phyloP scores from a whole-genome alignment of 2,113 vertebrate species.

The Pantherophis guttatus region DNA sequence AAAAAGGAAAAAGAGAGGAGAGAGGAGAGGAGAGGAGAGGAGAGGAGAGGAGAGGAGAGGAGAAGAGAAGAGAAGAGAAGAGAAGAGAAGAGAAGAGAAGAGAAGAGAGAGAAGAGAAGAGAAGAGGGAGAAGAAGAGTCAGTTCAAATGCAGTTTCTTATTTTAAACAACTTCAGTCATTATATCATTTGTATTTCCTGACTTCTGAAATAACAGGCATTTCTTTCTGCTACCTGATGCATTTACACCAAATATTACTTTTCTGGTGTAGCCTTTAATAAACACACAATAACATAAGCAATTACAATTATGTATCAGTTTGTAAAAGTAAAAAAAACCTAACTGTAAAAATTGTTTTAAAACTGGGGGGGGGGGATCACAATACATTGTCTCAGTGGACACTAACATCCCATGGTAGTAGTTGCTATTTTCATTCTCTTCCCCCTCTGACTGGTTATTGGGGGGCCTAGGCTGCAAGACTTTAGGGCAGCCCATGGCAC shows the following conservation, averaged over 20 bases:
- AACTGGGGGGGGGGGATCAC: neutral
- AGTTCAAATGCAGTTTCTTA: neutral
- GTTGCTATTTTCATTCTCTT: neutral
- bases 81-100: too few species aligned
- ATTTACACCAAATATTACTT: neutral
- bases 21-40: neutral
- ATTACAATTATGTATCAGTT: neutral
- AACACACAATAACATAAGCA: neutral
- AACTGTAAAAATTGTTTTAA: neutral
- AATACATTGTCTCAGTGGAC: neutral
- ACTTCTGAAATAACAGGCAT: neutral
- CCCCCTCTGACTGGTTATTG: neutral
- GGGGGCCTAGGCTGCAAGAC: neutral
- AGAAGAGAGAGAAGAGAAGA: too few species aligned
- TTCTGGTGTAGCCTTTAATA: neutral
- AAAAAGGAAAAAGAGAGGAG: accelerated
- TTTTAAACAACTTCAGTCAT: neutral
- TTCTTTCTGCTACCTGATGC: neutral
- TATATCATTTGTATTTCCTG: neutral
- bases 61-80: neutral
- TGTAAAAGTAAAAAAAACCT: neutral
- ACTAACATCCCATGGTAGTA: neutral
- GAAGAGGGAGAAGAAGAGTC: neutral
- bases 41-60: too few species aligned
- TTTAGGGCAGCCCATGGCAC: neutral